Evolutionary conservation across 2,113 vertebrate genomes (phyloP), one percentile per base, ranked within the genome.

Genomic region (Picathartes gymnocephalus): DNA sequence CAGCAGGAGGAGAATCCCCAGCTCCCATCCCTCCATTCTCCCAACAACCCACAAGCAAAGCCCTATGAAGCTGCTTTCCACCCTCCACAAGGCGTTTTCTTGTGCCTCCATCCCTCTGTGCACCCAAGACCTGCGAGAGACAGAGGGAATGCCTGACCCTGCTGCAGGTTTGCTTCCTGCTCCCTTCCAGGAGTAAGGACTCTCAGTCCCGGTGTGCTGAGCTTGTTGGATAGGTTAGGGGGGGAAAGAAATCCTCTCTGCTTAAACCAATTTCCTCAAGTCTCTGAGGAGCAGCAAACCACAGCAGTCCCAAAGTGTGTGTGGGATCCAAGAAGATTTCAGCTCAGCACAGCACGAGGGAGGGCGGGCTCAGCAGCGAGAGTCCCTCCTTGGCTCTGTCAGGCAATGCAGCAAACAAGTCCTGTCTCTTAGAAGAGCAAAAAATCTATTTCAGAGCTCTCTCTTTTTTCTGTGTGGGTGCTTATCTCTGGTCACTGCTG

Each of bases 401-500:
- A 93, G 72, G 80, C 90, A 90, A 69, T 57, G 12, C 45, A 30
- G 92, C 80, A 95, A 93, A 84, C 82, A 88, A 96, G 87, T 73
- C 87, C 48, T 96, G 90, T 84, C 80, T 92, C 90, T 88, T 57
- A 86, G 76, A 96, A 96, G 94, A 84, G 65, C 51, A 58, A 93
- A 93, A 88, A 81, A 39, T 83, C 86, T 92, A 50, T 95, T 97
- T 92, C 40, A 88, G 83, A 94, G 86, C 82, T 53, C 71, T 83
- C 74, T 87, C 66, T 94, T 78, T 66, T 80, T 97, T 84, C 93
- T 96, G 77, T 93, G 86, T 95, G 93, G 95, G 96, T 96, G 95
- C 93, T 95, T 96, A 96, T 96, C 95, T 97, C 93, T 94, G 96
- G 95, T 94, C 93, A 81, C 95, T 96, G 94, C 95, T 95, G 92